phyloP scores from a whole-genome alignment of 2,113 vertebrate genomes.

The Arothron firmamentum region DNA sequence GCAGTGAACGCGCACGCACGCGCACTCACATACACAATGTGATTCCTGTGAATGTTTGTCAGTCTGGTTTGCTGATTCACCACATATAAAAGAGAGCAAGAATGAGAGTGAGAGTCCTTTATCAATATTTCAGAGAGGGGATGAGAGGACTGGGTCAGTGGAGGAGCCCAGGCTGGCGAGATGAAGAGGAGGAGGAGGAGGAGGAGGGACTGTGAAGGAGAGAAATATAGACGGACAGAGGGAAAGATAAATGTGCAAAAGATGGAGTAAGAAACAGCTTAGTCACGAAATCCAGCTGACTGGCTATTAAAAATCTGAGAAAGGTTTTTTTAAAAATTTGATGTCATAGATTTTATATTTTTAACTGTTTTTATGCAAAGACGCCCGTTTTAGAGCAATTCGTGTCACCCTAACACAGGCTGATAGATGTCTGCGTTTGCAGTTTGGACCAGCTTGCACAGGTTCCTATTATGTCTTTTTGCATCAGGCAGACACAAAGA shows the following conservation, averaged over 20 bases:
- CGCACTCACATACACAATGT: background rate
- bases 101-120: conserved; percentile 40
- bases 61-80: conserved; percentile 40
- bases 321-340: background rate
- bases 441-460: conserved; percentile 26
- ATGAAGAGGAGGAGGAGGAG: conserved; percentile 13
- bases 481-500: conserved; percentile 44
- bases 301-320: background rate
- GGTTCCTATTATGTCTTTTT: conserved; percentile 27
- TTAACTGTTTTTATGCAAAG: no score
- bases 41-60: conserved; percentile 4
- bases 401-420: no score
- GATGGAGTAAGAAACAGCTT: conserved; percentile 6
- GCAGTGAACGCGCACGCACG: conserved; percentile 21
- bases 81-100: conserved; percentile 25
- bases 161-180: conserved; percentile 44
- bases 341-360: no score
- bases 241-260: conserved; percentile 11
- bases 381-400: no score
- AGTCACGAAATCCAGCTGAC: conserved; percentile 9
- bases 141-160: conserved; percentile 62
- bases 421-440: background rate
- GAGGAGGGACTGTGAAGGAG: conserved; percentile 9
- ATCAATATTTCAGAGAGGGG: conserved; percentile 63
- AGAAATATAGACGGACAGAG: background rate